Conservation (phyloP, 2,797 vertebrate species). For the Hirundo rustica region DNA sequence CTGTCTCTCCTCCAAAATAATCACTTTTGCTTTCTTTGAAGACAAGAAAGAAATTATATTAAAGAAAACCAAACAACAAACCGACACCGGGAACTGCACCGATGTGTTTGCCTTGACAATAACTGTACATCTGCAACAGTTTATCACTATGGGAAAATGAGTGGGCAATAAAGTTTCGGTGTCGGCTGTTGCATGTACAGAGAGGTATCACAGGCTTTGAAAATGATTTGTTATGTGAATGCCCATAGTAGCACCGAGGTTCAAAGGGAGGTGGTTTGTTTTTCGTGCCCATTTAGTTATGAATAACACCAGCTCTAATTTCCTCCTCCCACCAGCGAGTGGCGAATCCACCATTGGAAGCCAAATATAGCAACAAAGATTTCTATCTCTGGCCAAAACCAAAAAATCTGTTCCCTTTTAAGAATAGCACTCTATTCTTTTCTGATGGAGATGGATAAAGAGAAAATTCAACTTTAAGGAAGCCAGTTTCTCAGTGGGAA, state of each 20-base stretch:
- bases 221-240: constrained; percentile 44
- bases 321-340: constrained; percentile 61
- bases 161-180: constrained; percentile 57
- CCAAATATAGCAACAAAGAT: constrained; percentile 75
- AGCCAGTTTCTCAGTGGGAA: constrained; percentile 38
- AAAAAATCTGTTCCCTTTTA: constrained; percentile 75
- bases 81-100: background rate
- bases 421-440: constrained; percentile 61
- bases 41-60: constrained; percentile 15
- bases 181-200: constrained; percentile 33
- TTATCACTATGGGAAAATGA: constrained; percentile 62
- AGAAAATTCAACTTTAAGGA: constrained; percentile 59
- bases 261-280: constrained; percentile 56
- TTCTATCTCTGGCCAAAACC: constrained; percentile 73
- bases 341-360: constrained; percentile 7
- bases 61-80: background rate
- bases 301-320: constrained; percentile 70
- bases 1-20: constrained; percentile 40
- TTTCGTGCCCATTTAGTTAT: constrained; percentile 70
- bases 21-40: constrained; percentile 65
- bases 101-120: constrained; percentile 38
- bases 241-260: constrained; percentile 38
- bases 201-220: constrained; percentile 40
- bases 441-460: constrained; percentile 64
- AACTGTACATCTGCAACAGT: constrained; percentile 72